Conservation (phyloP, 2,113 vertebrate genomes). For the Onychorhynchus coronatus region DNA sequence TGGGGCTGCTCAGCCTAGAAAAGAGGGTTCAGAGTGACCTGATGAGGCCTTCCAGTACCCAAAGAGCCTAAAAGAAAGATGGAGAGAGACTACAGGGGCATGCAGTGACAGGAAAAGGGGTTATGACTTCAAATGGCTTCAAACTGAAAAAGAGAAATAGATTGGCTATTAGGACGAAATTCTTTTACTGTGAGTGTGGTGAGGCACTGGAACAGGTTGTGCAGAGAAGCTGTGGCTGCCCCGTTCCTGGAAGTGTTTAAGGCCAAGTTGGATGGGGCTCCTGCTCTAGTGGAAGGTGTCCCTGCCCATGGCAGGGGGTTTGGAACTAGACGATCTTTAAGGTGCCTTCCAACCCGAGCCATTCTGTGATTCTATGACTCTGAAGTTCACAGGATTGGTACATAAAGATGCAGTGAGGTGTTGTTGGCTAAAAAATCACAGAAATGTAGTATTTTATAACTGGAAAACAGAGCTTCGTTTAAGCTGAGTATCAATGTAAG, state of each 20-base stretch:
- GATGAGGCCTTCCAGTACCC: not conserved
- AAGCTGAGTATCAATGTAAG: accelerated
- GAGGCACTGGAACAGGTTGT: not conserved
- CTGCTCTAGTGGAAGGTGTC: not conserved
- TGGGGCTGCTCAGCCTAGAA: not conserved
- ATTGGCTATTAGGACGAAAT: too few species aligned
- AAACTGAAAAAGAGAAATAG: too few species aligned
- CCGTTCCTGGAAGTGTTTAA: not conserved
- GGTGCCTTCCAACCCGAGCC: not conserved
- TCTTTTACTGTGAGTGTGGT: not conserved
- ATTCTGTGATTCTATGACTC: not conserved
- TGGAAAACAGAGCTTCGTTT: not conserved
- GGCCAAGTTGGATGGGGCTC: accelerated
- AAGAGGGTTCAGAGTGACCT: not conserved
- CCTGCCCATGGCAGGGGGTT: not conserved
- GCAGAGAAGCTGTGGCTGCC: not conserved
- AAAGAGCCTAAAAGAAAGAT: not conserved
- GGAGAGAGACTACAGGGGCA: not conserved
- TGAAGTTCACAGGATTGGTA: not conserved
- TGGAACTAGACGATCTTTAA: not conserved
- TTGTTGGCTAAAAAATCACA: not conserved
- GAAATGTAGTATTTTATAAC: accelerated
- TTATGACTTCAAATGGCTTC: not conserved
- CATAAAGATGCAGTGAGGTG: not conserved
- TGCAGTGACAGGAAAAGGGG: too few species aligned